phyloP scores from a whole-genome alignment of 2,797 vertebrate genomes.

The Anniella stebbinsi region DNA sequence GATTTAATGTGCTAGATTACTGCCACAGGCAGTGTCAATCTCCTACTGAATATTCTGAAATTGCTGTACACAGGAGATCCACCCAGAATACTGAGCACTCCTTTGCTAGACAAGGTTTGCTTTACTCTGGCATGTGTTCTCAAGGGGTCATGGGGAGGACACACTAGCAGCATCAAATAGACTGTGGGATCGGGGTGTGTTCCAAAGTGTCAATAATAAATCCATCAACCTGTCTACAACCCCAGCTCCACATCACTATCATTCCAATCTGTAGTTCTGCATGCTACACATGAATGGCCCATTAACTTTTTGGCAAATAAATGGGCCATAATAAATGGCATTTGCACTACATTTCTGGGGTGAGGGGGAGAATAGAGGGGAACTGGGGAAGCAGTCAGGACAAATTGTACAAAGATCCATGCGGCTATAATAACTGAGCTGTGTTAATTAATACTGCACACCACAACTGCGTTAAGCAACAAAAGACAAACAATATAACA shows the following conservation, averaged over 20 bases:
- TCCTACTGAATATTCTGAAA: fast-evolving
- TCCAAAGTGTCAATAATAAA: not conserved
- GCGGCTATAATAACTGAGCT: not conserved
- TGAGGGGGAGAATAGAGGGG: conserved; percentile 11
- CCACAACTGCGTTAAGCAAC: not conserved
- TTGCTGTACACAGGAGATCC: conserved; percentile 3
- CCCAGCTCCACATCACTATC: not conserved
- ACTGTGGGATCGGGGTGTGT: not conserved
- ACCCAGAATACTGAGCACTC: not conserved
- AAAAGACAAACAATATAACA: not conserved
- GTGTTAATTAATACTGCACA: not conserved
- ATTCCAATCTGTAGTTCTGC: not conserved
- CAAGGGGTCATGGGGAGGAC: not conserved
- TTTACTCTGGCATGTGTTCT: not conserved
- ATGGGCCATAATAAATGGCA: conserved; percentile 30
- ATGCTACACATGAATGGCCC: not conserved
- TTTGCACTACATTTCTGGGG: conserved; percentile 36
- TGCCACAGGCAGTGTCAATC: not conserved
- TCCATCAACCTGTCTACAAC: not conserved
- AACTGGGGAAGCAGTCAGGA: conserved; percentile 26
- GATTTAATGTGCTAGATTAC: conserved; percentile 1
- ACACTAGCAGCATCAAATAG: not conserved
- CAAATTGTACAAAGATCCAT: fast-evolving
- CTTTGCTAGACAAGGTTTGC: not conserved
- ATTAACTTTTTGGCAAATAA: not conserved